Evolutionary conservation across 2,797 vertebrate species (phyloP).

Genomic region (Oophaga sylvatica): DNA sequence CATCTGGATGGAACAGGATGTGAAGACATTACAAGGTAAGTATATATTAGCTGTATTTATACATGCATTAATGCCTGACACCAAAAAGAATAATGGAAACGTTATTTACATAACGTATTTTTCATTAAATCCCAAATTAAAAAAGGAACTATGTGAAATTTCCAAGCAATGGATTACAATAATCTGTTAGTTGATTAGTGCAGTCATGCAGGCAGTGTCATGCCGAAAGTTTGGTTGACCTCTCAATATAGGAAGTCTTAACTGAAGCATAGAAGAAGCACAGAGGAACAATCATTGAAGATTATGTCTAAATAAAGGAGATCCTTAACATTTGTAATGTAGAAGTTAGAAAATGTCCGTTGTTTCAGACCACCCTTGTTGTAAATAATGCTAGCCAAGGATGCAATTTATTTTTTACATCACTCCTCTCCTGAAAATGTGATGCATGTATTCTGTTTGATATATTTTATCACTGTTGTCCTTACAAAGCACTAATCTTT

Average conservation of each 20-base stretch:
- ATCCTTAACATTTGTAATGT: not conserved
- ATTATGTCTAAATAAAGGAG: not conserved
- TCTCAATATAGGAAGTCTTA: slow-evolving; percentile 14
- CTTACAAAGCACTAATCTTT: too few species aligned
- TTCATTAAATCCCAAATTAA: slow-evolving; percentile 13
- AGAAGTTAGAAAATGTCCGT: not conserved
- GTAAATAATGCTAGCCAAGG: not conserved
- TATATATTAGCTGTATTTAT: not conserved
- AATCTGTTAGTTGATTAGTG: slow-evolving; percentile 18
- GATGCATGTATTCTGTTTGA: not conserved
- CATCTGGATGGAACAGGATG: too few species aligned
- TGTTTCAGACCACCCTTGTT: not conserved
- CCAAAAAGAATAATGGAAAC: not conserved
- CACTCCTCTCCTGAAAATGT: not conserved
- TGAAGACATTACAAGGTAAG: too few species aligned
- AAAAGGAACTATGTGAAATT: slow-evolving; percentile 2
- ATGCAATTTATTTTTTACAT: not conserved
- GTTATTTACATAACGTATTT: slow-evolving; percentile 22
- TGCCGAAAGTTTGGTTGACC: not conserved
- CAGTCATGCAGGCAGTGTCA: not conserved
- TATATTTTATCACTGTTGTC: not conserved
- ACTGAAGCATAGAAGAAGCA: not conserved
- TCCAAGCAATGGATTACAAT: not conserved
- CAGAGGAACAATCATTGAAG: not conserved
- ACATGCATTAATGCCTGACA: not conserved